Conservation (phyloP, 2,888 invertebrate species). For the Oxystoma pomonae region DNA sequence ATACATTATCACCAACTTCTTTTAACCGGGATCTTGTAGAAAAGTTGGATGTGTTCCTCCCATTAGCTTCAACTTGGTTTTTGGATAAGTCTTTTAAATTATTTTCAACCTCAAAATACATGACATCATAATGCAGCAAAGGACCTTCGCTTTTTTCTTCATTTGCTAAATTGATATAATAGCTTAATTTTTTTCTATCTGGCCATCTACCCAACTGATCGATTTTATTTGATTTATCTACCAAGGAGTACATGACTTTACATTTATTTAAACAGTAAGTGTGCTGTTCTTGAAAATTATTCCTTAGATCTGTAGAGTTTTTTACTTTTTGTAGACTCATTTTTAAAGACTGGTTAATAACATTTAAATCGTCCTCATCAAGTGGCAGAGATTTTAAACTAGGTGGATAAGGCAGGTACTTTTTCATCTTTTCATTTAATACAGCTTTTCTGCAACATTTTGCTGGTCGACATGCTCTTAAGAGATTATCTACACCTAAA, state of each 20-base stretch:
- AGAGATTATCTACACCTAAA: slow-evolving; percentile 34
- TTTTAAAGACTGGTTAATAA: slow-evolving; percentile 33
- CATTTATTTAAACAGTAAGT: slow-evolving; percentile 1
- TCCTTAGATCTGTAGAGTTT: slow-evolving; percentile 22
- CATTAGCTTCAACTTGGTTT: background rate
- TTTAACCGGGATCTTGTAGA: slow-evolving; percentile 10
- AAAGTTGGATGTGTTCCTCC: background rate
- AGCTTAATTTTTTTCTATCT: slow-evolving; percentile 14
- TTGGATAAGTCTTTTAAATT: background rate
- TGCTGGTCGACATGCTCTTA: slow-evolving; percentile 36
- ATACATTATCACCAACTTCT: too few relatives aligned
- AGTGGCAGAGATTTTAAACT: slow-evolving; percentile 36
- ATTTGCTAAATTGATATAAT: slow-evolving; percentile 23
- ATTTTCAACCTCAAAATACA: slow-evolving; percentile 19
- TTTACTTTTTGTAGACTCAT: slow-evolving; percentile 33
- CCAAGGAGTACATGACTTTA: slow-evolving; percentile 15
- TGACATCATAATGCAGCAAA: slow-evolving; percentile 7
- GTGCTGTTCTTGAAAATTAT: slow-evolving; percentile 7
- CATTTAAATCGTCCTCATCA: slow-evolving; percentile 29
- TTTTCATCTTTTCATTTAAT: slow-evolving; percentile 32
- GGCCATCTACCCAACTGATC: background rate
- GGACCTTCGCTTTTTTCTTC: slow-evolving; percentile 6
- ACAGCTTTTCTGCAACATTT: slow-evolving; percentile 36
- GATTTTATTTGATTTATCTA: background rate
- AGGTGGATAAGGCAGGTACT: slow-evolving; percentile 33